These are phyloP conservation scores for Laspeyria flexula DNA, from an alignment of 2,888 invertebrate genomes.

Conservation along the genomic window DNA sequence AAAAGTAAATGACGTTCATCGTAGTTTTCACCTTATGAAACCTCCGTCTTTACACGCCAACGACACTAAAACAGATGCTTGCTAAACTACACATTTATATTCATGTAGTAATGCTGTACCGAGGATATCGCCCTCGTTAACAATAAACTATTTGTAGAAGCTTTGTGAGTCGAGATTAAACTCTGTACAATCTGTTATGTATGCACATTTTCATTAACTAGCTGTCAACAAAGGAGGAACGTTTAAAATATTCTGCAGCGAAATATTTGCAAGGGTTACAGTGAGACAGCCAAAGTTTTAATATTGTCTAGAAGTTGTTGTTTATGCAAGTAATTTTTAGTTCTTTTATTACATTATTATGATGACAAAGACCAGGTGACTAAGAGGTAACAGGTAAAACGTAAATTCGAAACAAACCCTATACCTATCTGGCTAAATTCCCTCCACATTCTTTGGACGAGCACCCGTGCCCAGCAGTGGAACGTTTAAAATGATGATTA, in stretches of 20 bases:
- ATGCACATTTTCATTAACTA: conserved; percentile 25
- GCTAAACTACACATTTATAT: neutral
- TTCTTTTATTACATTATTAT: no score
- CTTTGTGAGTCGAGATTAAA: conserved; percentile 26
- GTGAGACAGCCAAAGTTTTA: neutral
- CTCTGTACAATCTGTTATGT: conserved; percentile 14
- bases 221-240: conserved; percentile 13
- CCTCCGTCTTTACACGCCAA: neutral
- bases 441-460: no score
- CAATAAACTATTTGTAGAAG: conserved; percentile 18
- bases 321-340: neutral
- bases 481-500: no score
- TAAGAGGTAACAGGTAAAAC: no score
- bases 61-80: neutral
- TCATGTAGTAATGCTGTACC: neutral
- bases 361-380: no score
- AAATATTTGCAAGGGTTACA: conserved; percentile 9
- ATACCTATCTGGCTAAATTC: no score
- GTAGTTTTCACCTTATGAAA: neutral
- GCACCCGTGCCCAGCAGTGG: no score
- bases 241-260: conserved; percentile 4
- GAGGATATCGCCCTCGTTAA: conserved; percentile 18
- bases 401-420: no score
- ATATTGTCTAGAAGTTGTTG: neutral
- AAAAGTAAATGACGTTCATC: neutral